Conservation (phyloP, 1,140 invertebrate genomes). For the Neomicropteryx cornuta region DNA sequence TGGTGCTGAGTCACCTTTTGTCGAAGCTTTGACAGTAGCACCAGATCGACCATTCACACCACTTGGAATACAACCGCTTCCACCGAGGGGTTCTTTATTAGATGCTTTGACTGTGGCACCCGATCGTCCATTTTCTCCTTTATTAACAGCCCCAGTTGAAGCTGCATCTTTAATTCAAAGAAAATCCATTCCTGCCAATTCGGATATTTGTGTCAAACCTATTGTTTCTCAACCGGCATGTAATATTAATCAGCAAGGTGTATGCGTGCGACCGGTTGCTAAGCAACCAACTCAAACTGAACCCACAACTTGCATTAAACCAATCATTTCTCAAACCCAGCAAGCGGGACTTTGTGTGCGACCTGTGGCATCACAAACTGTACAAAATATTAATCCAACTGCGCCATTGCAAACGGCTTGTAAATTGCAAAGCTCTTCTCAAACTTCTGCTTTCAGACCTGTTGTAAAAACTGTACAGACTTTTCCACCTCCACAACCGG, state of each 20-base stretch:
- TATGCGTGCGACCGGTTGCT: constrained; percentile 13
- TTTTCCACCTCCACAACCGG: constrained; percentile 26
- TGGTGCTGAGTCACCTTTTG: constrained; percentile 48
- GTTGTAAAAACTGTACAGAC: constrained; percentile 25
- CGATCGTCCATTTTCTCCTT: constrained; percentile 43
- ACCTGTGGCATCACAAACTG: constrained; percentile 22
- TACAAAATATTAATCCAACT: constrained; percentile 18
- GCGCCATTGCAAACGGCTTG: constrained; percentile 27
- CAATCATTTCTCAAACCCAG: no score
- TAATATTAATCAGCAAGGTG: neutral
- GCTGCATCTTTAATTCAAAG: no score
- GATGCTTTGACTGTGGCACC: constrained; percentile 62
- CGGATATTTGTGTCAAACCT: neutral
- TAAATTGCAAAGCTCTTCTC: constrained; percentile 26
- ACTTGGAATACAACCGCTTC: constrained; percentile 19
- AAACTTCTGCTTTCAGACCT: constrained; percentile 34
- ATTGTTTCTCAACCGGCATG: neutral
- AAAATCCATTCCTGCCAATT: no score
- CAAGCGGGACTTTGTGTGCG: no score
- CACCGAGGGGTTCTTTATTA: constrained; percentile 42
- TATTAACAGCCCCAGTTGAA: no score
- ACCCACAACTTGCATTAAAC: no score
- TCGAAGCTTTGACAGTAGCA: constrained; percentile 54
- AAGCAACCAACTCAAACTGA: constrained; percentile 11
- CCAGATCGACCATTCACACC: constrained; percentile 53